phyloP scores from a whole-genome alignment of 2,888 invertebrate species.

The Lucinisca nassula region DNA sequence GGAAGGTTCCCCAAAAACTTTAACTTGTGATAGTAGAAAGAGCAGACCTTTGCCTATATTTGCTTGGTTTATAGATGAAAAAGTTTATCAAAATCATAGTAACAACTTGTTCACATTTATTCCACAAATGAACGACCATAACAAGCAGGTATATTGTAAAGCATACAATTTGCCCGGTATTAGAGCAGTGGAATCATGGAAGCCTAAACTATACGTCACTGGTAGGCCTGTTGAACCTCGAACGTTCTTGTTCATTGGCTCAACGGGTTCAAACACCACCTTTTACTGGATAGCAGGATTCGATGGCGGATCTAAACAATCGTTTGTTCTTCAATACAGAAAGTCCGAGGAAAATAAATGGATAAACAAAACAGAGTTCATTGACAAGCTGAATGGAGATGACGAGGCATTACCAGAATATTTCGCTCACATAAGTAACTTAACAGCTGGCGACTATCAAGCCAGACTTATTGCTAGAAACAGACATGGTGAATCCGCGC shows the following conservation, averaged over 20 bases:
- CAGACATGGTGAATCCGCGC: neutral
- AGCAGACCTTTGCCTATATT: too few relatives aligned
- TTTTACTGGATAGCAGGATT: neutral
- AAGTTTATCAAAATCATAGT: too few relatives aligned
- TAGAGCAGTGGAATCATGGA: too few relatives aligned
- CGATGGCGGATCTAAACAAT: neutral
- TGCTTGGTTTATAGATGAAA: too few relatives aligned
- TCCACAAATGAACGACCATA: too few relatives aligned
- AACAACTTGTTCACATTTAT: too few relatives aligned
- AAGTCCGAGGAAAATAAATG: neutral
- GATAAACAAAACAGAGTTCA: neutral
- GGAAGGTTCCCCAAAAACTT: too few relatives aligned
- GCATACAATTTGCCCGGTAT: too few relatives aligned
- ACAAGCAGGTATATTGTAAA: too few relatives aligned
- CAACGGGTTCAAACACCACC: neutral
- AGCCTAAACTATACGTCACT: too few relatives aligned
- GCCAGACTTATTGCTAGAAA: neutral
- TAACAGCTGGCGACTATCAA: neutral
- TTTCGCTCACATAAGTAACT: neutral
- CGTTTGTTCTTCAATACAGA: neutral
- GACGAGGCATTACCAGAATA: neutral
- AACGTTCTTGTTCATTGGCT: neutral
- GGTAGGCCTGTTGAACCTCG: neutral
- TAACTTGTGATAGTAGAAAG: too few relatives aligned
- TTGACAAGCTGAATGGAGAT: neutral